Conservation (phyloP, 2,797 vertebrate genomes). For the Acestrorhynchus altus region DNA sequence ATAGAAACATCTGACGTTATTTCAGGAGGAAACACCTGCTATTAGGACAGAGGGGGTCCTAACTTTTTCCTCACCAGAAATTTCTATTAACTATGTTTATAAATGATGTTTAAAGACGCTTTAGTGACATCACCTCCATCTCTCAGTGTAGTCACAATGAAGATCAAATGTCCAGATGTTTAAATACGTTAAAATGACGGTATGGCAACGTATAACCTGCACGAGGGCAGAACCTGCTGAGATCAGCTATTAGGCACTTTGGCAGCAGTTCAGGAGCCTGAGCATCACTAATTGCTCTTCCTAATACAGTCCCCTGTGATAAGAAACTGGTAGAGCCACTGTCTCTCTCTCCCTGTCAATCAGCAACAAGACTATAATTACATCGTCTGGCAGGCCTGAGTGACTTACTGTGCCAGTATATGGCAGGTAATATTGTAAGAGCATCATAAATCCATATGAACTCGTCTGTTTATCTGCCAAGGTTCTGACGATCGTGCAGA, state of each 20-base stretch:
- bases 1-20: no score
- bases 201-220: slow-evolving; percentile 5
- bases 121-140: no score
- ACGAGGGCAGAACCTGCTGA: slow-evolving; percentile 6
- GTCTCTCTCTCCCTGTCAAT: slow-evolving; percentile 25
- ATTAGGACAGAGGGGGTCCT: no score
- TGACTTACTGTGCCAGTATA: slow-evolving; percentile 3
- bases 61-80: no score
- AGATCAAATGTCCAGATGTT: no score
- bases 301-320: slow-evolving; percentile 23
- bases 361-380: slow-evolving; percentile 28
- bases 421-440: slow-evolving; percentile 7
- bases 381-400: background rate
- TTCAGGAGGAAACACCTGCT: no score
- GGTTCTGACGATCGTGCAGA: background rate
- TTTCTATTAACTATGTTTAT: no score
- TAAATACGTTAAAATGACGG: no score
- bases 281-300: slow-evolving; percentile 36
- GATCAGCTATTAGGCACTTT: background rate
- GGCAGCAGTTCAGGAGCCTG: background rate
- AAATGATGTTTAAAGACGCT: no score
- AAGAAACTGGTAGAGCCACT: slow-evolving; percentile 9
- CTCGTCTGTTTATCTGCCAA: background rate
- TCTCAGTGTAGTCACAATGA: no score
- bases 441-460: slow-evolving; percentile 1